Evolutionary conservation across 2,113 vertebrate species (phyloP), one percentile per base, ranked within the genome.

Genomic region (Hyla sarda): DNA sequence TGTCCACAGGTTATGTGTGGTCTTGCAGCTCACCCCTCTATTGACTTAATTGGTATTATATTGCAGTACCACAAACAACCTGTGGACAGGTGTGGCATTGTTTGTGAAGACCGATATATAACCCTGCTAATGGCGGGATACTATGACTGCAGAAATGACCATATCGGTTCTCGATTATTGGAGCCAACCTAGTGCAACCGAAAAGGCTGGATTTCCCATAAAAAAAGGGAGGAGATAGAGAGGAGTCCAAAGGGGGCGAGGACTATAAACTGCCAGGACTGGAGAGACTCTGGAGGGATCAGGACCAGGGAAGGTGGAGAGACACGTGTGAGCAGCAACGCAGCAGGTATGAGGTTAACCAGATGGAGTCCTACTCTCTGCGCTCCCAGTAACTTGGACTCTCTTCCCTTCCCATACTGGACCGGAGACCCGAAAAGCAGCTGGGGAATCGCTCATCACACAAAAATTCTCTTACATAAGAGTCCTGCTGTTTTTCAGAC

Each of bases 121-220:
- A 58, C 8, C 56, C 21, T 58, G 21, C 1, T 62, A 13, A 12
- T 62, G 11, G 2, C 11, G 10, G 34, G 41, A n/a, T 48, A 28
- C 28, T 28, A 25, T 3, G 2, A 21, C 67, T 34, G 41, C 32
- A 71, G 16, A 1, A 14, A 19, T 14, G 11, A 28, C 73, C 45
- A 75, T 23, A 48, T 52, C 34, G 8, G 9, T 71, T 71, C 67
- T 11, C 16, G 5, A 12, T 45, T n/a, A n/a, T 11, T 6, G 1
- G 6, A 10, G 62, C 25, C 25, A 50, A 37, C 8, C 28, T 23
- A 50, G 89, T 30, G 47, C 88, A 21, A 83, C 77, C 45, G 45
- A 88, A 89, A n/a, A 81, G 91, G 90, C 90, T 88, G 72, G 0
- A 0, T 11, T 86, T 90, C 89, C 90, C 84, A 0, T 28, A 21